Conservation (phyloP, 2,888 invertebrate species). For the Drosophila monieri region DNA sequence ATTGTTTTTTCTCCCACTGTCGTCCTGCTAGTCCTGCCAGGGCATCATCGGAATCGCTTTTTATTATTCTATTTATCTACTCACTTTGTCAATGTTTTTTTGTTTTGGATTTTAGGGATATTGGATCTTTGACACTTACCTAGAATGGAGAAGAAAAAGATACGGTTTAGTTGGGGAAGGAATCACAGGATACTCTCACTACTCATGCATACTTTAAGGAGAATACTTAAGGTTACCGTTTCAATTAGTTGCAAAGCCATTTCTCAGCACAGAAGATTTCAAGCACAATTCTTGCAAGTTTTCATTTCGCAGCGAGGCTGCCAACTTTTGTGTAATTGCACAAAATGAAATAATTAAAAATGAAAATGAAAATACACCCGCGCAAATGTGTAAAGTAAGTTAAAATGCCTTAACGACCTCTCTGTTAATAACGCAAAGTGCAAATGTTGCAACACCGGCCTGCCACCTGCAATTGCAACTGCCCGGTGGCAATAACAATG, state of each 20-base stretch:
- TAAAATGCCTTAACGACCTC: constrained; percentile 74
- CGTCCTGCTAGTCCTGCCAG: constrained; percentile 10
- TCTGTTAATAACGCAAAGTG: constrained; percentile 76
- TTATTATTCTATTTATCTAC: constrained; percentile 55
- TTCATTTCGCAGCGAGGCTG: constrained; percentile 19
- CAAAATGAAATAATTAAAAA: constrained; percentile 75
- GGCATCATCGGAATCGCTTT: constrained; percentile 25
- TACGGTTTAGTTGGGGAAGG: not conserved
- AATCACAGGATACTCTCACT: not conserved
- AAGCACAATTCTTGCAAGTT: constrained; percentile 25
- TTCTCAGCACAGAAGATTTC: constrained; percentile 42
- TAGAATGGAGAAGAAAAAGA: constrained; percentile 31
- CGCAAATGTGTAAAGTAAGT: constrained; percentile 63
- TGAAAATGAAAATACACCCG: constrained; percentile 56
- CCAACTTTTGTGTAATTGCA: constrained; percentile 62
- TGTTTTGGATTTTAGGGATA: constrained; percentile 2
- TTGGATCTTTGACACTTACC: constrained; percentile 34
- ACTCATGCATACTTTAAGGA: constrained; percentile 27
- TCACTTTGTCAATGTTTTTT: constrained; percentile 55
- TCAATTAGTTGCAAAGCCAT: constrained; percentile 46
- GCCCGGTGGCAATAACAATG: constrained; percentile 31
- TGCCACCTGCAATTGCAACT: constrained; percentile 24
- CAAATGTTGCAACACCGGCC: constrained; percentile 53
- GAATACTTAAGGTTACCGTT: constrained; percentile 33
- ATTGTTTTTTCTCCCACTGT: constrained; percentile 49